These are phyloP conservation scores for Synergus umbraculus DNA, from an alignment of 2,888 invertebrate species.

Conservation along the genomic window DNA sequence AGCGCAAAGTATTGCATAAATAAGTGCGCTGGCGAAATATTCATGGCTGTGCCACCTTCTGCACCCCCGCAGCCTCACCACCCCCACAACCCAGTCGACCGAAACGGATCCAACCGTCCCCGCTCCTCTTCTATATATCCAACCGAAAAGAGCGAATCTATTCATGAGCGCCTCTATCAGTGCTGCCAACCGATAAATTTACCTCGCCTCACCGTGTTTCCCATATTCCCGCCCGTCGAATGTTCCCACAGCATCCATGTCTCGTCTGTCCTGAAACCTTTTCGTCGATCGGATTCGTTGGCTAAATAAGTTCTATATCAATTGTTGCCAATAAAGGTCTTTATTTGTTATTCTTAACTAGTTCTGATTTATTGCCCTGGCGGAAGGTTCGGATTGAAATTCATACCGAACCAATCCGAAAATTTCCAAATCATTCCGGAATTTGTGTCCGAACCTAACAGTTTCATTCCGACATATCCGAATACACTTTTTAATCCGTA, in stretches of 20 bases:
- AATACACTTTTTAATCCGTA: no score
- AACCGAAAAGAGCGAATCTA: slow-evolving; percentile 73
- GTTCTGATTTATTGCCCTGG: no score
- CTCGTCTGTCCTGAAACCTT: slow-evolving; percentile 51
- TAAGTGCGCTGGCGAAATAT: slow-evolving; percentile 77
- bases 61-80: slow-evolving; percentile 60
- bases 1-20: slow-evolving; percentile 77
- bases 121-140: slow-evolving; percentile 47
- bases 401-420: no score
- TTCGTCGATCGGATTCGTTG: slow-evolving; percentile 29
- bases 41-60: slow-evolving; percentile 72
- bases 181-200: slow-evolving; percentile 71
- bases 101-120: slow-evolving; percentile 56
- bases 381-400: no score
- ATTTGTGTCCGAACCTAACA: no score
- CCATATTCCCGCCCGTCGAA: slow-evolving; percentile 45
- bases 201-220: slow-evolving; percentile 56
- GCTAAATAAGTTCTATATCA: slow-evolving; percentile 24
- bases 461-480: no score
- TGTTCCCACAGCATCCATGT: slow-evolving; percentile 43
- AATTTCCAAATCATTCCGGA: no score
- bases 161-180: slow-evolving; percentile 73
- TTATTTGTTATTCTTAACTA: background rate
- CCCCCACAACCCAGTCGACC: slow-evolving; percentile 57
- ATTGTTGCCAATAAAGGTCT: background rate